phyloP scores from a whole-genome alignment of 2,888 invertebrate species.

The Nomada flava region DNA sequence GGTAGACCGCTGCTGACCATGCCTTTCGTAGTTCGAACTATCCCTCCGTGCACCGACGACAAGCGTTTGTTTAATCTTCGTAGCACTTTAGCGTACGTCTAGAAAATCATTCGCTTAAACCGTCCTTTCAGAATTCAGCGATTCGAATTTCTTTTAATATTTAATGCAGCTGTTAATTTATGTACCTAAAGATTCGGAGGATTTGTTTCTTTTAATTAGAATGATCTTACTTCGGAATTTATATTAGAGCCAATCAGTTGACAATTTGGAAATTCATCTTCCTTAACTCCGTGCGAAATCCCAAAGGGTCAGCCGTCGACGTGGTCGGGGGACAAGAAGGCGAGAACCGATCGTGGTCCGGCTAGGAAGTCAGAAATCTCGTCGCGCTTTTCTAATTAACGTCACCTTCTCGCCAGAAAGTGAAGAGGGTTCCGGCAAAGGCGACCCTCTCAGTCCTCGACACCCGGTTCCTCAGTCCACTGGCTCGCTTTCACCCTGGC shows the following conservation, averaged over 20 bases:
- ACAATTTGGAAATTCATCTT: conserved; percentile 1
- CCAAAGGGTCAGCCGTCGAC: conserved; percentile 24
- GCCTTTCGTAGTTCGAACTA: conserved; percentile 77
- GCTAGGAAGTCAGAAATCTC: conserved; percentile 67
- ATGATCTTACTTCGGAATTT: too few species aligned
- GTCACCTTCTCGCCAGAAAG: conserved; percentile 73
- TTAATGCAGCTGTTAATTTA: too few species aligned
- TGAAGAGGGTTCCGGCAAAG: conserved; percentile 72
- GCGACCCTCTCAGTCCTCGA: conserved; percentile 68
- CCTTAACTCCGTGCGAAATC: not conserved
- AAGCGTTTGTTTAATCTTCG: conserved; percentile 64
- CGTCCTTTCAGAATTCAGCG: too few species aligned
- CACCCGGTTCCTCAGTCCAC: conserved; percentile 62
- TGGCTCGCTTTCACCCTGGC: conserved; percentile 73
- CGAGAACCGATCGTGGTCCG: conserved; percentile 48
- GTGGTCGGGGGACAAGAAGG: conserved; percentile 37
- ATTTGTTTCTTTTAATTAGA: too few species aligned
- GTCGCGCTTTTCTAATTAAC: conserved; percentile 81
- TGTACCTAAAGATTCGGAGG: too few species aligned
- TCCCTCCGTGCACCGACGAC: conserved; percentile 60
- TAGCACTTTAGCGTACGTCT: conserved; percentile 17
- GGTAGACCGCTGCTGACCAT: conserved; percentile 83
- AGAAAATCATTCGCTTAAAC: too few species aligned
- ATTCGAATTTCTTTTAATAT: too few species aligned
- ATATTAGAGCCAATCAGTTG: not conserved